Evolutionary conservation across 35 echinoderm and acorn worm genomes (phyloP), one percentile per base, ranked within the genome.

Genomic region (Patiria miniata): DNA sequence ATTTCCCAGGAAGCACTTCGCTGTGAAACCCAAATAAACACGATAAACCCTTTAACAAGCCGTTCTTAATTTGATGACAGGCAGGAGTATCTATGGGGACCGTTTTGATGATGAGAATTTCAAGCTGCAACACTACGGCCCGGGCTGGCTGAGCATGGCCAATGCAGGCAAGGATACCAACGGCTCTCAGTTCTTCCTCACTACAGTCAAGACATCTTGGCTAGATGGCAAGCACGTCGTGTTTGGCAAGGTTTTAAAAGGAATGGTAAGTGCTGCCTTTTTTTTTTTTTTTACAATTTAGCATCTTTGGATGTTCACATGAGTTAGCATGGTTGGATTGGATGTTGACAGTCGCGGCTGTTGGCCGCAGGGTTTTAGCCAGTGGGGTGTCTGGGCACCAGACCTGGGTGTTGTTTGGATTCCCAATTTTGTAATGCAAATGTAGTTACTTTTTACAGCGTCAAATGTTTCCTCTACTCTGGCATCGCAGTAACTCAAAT

Each of bases 101-200:
- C 84, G 57, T 61, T 99, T 99, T 44, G 16, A 81, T 12, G 96
- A 99, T 80, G 96, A 99, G 39, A 99, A 99, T 92, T 99, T 99
- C 80, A 94, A 95, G 42, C 78, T 99, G 53, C 86, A 87, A 53
- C 96, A 99, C 59, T 95, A 99, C 73, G 96, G 96, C 36, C 54
- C 96, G 36, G 96, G 96, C 8, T 99, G 96, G 96, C 60, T 99
- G 5, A 99, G 96, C 54, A 99, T 99, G 96, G 96, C 96, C 38
- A 99, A 95, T 88, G 92, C 93, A 68, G 96, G 96, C 29, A 90
- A 90, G 40, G 68, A 99, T 73, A 95, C 96, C 39, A 99, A 99
- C 39, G 93, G 93, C 15, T 99, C 96, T 8, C 96, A 99, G 32
- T 99, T 99, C 84, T 95, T 95, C 73, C 86, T 99, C 58, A 95